phyloP scores from a whole-genome alignment of 35 echinoderm and acorn worm genomes.

The Diadema setosum region DNA sequence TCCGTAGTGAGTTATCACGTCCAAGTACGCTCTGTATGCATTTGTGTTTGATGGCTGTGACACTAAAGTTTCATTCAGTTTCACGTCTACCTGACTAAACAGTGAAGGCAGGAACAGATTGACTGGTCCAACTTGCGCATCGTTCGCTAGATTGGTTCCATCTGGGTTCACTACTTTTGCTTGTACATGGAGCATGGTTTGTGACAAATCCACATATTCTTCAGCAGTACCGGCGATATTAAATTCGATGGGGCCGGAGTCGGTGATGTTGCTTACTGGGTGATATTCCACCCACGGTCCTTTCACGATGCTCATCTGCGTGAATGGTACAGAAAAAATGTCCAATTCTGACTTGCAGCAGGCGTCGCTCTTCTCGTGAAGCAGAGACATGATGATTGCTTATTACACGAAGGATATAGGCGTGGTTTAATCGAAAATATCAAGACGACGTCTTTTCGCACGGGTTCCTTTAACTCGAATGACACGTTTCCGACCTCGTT shows the following conservation, averaged over 20 bases:
- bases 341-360: slow-evolving; percentile 52
- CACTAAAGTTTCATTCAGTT: slow-evolving; percentile 46
- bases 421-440: slow-evolving; percentile 23
- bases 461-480: not conserved
- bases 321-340: slow-evolving; percentile 47
- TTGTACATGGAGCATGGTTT: slow-evolving; percentile 33
- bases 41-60: slow-evolving; percentile 55
- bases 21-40: slow-evolving; percentile 51
- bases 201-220: slow-evolving; percentile 55
- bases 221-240: slow-evolving; percentile 44
- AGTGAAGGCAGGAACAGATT: slow-evolving; percentile 50
- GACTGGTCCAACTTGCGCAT: slow-evolving; percentile 29
- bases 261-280: slow-evolving; percentile 49
- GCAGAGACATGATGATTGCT: slow-evolving; percentile 23
- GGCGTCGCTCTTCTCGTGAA: slow-evolving; percentile 30
- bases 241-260: slow-evolving; percentile 49
- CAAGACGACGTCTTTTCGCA: not conserved
- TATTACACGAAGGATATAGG: not conserved
- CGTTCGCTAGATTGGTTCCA: not conserved
- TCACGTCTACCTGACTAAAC: slow-evolving; percentile 58
- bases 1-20: slow-evolving; percentile 50
- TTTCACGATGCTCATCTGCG: slow-evolving; percentile 38
- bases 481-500: not conserved
- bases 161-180: slow-evolving; percentile 29
- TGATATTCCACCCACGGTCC: slow-evolving; percentile 64